Conservation (phyloP, 2,888 invertebrate species). For the Drosophila mayaguana region DNA sequence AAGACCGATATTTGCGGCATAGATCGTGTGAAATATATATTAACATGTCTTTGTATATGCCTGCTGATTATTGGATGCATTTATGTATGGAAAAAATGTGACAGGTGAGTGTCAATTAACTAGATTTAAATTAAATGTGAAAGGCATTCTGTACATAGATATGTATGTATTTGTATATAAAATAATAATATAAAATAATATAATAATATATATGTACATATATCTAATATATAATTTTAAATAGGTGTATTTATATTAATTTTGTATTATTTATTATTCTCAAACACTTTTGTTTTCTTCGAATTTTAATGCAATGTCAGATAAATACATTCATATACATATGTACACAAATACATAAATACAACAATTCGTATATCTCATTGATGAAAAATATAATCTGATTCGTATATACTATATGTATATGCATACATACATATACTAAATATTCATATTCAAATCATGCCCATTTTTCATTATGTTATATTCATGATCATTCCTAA, state of each 20-base stretch:
- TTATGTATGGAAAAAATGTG: slow-evolving; percentile 65
- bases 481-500: slow-evolving; percentile 19
- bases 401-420: background rate
- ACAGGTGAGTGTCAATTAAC: slow-evolving; percentile 55
- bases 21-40: slow-evolving; percentile 64
- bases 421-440: background rate
- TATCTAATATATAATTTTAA: background rate
- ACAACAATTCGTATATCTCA: slow-evolving; percentile 30
- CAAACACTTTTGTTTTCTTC: background rate
- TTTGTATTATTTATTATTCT: no score
- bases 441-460: background rate
- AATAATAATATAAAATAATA: no score
- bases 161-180: no score
- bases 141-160: no score
- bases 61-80: slow-evolving; percentile 57
- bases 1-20: slow-evolving; percentile 78
- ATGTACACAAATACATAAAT: background rate
- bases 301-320: slow-evolving; percentile 3
- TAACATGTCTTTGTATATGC: slow-evolving; percentile 55
- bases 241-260: background rate
- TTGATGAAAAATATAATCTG: slow-evolving; percentile 29
- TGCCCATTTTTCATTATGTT: slow-evolving; percentile 21
- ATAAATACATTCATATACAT: background rate
- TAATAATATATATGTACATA: no score
- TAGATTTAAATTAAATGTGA: no score